Conservation (phyloP, 2,888 invertebrate species). For the Phania funesta region DNA sequence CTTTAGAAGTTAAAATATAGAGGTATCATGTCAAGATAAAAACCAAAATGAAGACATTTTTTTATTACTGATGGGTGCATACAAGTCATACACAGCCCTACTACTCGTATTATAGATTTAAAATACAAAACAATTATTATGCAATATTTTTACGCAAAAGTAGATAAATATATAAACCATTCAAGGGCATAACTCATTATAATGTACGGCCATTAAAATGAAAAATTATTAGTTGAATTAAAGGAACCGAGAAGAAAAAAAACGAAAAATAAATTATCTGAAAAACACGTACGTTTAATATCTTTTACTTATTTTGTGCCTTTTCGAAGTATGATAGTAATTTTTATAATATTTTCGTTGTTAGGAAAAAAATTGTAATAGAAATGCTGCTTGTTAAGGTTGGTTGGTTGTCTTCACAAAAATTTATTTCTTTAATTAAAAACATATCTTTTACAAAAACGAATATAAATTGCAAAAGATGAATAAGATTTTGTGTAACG, state of each 20-base stretch:
- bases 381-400: neutral
- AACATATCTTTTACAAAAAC: constrained; percentile 27
- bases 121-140: too few species aligned
- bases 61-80: too few species aligned
- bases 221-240: constrained; percentile 49
- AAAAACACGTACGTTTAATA: constrained; percentile 30
- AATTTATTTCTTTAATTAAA: constrained; percentile 41
- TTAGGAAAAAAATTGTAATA: neutral
- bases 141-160: too few species aligned
- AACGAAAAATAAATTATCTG: neutral
- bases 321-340: neutral
- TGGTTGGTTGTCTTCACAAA: neutral
- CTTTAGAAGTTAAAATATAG: too few species aligned
- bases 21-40: too few species aligned
- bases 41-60: too few species aligned
- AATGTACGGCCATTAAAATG: constrained; percentile 59
- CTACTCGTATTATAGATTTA: too few species aligned
- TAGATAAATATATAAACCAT: neutral
- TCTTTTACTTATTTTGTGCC: neutral
- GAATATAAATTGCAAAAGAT: constrained; percentile 27
- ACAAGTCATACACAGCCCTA: too few species aligned
- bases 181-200: constrained; percentile 54
- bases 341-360: constrained; percentile 1
- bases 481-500: constrained; percentile 8
- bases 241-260: neutral